Evolutionary conservation across 2,888 invertebrate genomes (phyloP), one percentile per base, ranked within the genome.

Genomic region (Drosophila algonquin): DNA sequence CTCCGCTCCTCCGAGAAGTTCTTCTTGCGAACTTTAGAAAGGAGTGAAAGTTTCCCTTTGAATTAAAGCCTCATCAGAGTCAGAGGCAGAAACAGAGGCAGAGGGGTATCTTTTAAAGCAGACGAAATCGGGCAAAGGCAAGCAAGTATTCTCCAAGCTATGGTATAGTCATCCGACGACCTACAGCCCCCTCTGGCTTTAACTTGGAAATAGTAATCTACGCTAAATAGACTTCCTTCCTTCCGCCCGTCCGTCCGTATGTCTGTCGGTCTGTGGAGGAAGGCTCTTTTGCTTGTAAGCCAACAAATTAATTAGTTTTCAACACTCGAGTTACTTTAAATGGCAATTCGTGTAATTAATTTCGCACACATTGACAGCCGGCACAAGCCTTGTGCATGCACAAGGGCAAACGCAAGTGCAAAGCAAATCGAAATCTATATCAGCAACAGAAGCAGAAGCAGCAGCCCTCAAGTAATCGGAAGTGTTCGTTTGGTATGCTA

Each of bases 281-380:
- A 52, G 16, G 16, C 27, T 16, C 47, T 32, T 47, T 47, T 57
- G 46, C 46, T 45, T 57, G 53, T 50, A 10, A 61, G 61, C 63
- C 47, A 63, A 70, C 60, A 74, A 79, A 79, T 72, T 78, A 86
- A 85, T 86, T 82, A 70, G 74, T 77, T 81, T 79, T 58, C 63
- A 75, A 55, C 80, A 80, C 69, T 73, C 67, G 72, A 84, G 56
- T 67, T 75, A 58, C 48, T 77, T 73, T 57, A 68, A 62, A 81
- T 64, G 54, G 61, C 68, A 73, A 74, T 58, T 73, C 73, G 64
- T 63, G 63, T 71, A 73, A 75, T 71, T 67, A 65, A 73, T 64
- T 68, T 52, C 46, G 47, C 50, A 46, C 58, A 72, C 46, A 64
- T 65, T 64, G 63, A 35, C 63, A 65, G 6, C 40, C 40, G 40